Percentiles rank a stretch among this genome's conserved stretches.
Conservation (phyloP, 2,113 vertebrate genomes). For the Odocoileus virginianus region DNA sequence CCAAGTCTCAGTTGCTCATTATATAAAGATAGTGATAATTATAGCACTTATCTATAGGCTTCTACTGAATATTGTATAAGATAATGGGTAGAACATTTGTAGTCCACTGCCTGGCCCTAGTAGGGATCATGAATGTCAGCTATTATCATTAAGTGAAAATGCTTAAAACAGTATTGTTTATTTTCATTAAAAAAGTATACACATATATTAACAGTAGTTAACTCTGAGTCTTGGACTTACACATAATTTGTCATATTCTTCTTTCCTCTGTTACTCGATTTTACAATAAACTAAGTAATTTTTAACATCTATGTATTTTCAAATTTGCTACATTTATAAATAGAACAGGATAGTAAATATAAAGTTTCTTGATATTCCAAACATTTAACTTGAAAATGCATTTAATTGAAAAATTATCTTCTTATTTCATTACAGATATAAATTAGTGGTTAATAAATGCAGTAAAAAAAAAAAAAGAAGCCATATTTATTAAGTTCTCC, state of each 20-base stretch:
- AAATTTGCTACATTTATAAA: not conserved
- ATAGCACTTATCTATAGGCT: not conserved
- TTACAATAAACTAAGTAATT: not conserved
- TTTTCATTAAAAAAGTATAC: not conserved
- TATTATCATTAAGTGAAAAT: not conserved
- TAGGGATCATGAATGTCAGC: not conserved
- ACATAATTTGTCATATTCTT: not conserved
- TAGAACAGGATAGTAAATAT: not conserved
- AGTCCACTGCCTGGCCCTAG: not conserved
- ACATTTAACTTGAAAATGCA: not conserved
- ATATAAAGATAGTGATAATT: not conserved
- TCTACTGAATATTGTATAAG: not conserved
- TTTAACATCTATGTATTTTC: slow-evolving; percentile 13
- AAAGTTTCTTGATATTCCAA: not conserved
- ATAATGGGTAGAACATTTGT: not conserved
- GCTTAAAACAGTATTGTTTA: not conserved
- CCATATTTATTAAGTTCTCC: not conserved
- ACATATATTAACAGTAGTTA: not conserved
- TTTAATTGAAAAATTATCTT: not conserved
- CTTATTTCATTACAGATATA: not conserved
- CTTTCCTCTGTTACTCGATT: not conserved
- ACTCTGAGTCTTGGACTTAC: not conserved
- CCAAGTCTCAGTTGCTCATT: not conserved
- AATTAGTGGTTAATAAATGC: not conserved
- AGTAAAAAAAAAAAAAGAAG: not conserved